Evolutionary conservation across 2,113 vertebrate species (phyloP), one percentile per base, ranked within the genome.

Genomic region (Phalacrocorax carbo): DNA sequence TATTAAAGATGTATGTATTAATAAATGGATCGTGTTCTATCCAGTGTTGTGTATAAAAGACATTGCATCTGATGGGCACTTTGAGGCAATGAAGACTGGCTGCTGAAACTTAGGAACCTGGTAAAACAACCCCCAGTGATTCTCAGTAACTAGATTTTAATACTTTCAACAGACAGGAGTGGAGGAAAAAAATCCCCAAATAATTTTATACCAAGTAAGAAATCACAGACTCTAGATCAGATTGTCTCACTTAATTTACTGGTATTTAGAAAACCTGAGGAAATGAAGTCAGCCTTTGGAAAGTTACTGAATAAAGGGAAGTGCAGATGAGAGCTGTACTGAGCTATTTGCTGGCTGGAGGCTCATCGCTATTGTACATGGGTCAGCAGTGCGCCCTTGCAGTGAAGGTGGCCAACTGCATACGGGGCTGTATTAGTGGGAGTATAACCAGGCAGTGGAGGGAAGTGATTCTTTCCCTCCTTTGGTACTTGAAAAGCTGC

Each of bases 221-320:
- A 94, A 85, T 92, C 32, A 29, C 38, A 77, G 64, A 15, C 25
- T 88, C 23, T 44, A 38, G 38, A 92, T 93, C 87, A 88, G 40
- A 34, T 84, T 90, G 79, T 90, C 88, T 96, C 79, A 81, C 22
- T 78, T 62, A 71, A 46, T 91, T 96, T 88, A 90, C 82, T 79
- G 82, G 81, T 93, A 89, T 90, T 81, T 95, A 96, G 92, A 94
- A 96, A 85, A 96, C 92, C 75, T 85, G 84, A 82, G 92, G 96
- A 97, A 96, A 94, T 96, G 64, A 96, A 90, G 88, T 92, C 92
- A 97, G 88, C 48, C 55, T 94, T 94, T 93, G 86, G 93, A 73
- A 94, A 96, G 68, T 83, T 69, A 49, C 29, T 86, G 88, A 86
- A 80, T 77, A 88, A 92, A 94, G 85, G 82, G 48, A 93, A 96